phyloP scores from a whole-genome alignment of 2,797 vertebrate genomes.

The Eremophila alpestris region DNA sequence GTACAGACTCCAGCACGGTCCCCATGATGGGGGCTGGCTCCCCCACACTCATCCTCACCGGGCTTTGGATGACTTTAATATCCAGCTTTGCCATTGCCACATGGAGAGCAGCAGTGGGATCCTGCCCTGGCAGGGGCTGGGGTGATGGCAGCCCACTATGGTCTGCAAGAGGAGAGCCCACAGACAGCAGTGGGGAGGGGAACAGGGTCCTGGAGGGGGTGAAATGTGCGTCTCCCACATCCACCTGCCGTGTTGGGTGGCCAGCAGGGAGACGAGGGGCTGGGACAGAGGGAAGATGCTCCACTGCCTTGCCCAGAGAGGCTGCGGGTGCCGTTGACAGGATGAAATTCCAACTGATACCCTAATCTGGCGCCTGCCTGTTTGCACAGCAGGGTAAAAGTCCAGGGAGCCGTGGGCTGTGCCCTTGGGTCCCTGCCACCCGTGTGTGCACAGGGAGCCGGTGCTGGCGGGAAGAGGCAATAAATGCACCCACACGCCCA shows the following conservation, averaged over 20 bases:
- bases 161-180: neutral
- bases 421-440: constrained; percentile 33
- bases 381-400: constrained; percentile 77
- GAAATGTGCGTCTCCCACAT: neutral
- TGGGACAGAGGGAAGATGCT: constrained; percentile 2
- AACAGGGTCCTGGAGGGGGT: neutral
- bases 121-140: neutral
- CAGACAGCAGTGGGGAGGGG: neutral
- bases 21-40: rapidly evolving
- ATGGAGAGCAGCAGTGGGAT: rapidly evolving
- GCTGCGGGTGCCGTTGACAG: constrained; percentile 6
- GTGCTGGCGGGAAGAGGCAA: constrained; percentile 39
- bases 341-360: constrained; percentile 72
- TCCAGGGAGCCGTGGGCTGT: constrained; percentile 37
- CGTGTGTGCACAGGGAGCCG: constrained; percentile 33
- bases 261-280: neutral
- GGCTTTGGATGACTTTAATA: neutral
- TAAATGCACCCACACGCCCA: constrained; percentile 52
- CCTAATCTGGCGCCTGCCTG: constrained; percentile 68
- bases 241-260: rapidly evolving
- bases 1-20: neutral
- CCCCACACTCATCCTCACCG: neutral
- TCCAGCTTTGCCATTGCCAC: neutral
- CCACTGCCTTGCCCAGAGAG: rapidly evolving
- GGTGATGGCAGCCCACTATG: neutral